A percentile compares a stretch with the other conserved stretches of the same genome.
These are phyloP conservation scores for Carposina sasakii DNA, from an alignment of 1,140 invertebrate species.

Conservation along the genomic window DNA sequence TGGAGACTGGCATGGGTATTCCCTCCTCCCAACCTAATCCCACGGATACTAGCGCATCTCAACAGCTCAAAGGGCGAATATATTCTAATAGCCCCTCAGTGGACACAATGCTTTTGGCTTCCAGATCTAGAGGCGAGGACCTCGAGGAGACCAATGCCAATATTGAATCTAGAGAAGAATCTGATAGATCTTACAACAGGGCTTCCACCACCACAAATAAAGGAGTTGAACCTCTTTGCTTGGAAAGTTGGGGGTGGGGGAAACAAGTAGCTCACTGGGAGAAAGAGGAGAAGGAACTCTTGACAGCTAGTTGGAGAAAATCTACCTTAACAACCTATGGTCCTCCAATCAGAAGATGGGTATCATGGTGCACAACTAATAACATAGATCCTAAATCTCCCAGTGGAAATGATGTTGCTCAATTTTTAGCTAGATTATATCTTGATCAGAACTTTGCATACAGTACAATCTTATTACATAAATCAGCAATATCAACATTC, in stretches of 20 bases:
- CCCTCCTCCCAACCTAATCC: neutral
- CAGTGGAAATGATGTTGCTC: neutral
- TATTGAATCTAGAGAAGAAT: conserved; percentile 14
- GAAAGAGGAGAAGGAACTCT: conserved; percentile 10
- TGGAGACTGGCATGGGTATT: conserved; percentile 7
- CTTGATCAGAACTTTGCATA: neutral
- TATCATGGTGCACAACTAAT: conserved; percentile 13
- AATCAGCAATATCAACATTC: neutral
- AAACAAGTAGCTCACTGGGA: conserved; percentile 12
- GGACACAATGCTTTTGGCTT: conserved; percentile 30
- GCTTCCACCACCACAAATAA: conserved; percentile 12
- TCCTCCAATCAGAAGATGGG: conserved; percentile 18
- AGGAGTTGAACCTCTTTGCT: conserved; percentile 14
- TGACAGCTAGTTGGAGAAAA: conserved; percentile 15
- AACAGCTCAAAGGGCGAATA: neutral
- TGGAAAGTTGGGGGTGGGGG: conserved; percentile 19
- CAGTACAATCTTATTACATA: conserved; percentile 6
- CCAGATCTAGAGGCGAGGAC: conserved; percentile 19
- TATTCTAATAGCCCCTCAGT: conserved; percentile 24
- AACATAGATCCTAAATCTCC: neutral
- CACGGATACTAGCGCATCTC: neutral
- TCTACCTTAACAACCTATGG: conserved; percentile 21
- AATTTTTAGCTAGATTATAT: neutral
- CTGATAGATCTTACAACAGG: conserved; percentile 21
- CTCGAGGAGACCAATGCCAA: conserved; percentile 10